phyloP scores from a whole-genome alignment of 2,797 vertebrate species.

The Oryzias dopingdopingensis region DNA sequence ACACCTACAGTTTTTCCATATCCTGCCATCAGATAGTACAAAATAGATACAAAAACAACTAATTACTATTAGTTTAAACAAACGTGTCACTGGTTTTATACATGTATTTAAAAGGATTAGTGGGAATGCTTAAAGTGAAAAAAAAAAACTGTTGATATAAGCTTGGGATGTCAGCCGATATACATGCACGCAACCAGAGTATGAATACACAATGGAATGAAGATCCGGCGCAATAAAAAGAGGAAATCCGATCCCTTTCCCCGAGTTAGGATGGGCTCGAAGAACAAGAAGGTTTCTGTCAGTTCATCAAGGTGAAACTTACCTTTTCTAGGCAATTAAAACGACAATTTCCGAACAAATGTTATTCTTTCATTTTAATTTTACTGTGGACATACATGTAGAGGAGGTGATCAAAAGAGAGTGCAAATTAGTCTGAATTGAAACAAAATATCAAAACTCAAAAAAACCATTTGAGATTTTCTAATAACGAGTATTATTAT shows the following conservation, averaged over 20 bases:
- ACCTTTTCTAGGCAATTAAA: not conserved
- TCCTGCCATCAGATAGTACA: conserved; percentile 69
- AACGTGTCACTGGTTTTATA: too few relatives aligned
- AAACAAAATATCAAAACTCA: too few relatives aligned
- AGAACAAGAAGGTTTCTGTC: conserved; percentile 13
- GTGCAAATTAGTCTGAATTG: too few relatives aligned
- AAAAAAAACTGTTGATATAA: not conserved
- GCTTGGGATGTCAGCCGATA: not conserved
- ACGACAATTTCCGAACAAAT: not conserved
- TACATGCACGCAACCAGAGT: conserved; percentile 30
- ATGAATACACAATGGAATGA: conserved; percentile 70
- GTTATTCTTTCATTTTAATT: not conserved
- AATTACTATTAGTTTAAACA: too few relatives aligned
- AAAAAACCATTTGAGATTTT: too few relatives aligned
- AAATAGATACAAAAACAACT: conserved; percentile 65
- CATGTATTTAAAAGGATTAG: too few relatives aligned
- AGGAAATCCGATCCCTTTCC: conserved; percentile 55
- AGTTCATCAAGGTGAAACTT: conserved; percentile 2
- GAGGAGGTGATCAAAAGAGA: too few relatives aligned
- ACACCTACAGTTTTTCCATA: conserved; percentile 64
- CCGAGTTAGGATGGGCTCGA: conserved; percentile 26
- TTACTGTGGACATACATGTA: too few relatives aligned
- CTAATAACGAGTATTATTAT: too few relatives aligned
- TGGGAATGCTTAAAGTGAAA: too few relatives aligned
- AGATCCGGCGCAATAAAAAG: conserved; percentile 60